phyloP scores from a whole-genome alignment of 2,888 invertebrate genomes.

The Acronicta aceris region DNA sequence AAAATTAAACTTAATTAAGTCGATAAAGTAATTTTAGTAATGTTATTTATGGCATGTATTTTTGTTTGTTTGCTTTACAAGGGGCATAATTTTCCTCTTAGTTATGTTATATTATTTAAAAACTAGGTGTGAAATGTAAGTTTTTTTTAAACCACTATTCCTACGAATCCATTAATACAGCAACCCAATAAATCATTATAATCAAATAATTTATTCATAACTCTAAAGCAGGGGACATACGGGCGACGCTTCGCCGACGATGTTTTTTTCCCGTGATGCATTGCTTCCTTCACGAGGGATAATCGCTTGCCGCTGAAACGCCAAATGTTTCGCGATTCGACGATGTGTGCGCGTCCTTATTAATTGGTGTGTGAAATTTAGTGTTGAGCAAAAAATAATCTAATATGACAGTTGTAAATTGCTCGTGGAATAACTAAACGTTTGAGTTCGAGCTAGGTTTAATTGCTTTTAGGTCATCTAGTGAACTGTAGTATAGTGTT shows the following conservation, averaged over 20 bases:
- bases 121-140: background rate
- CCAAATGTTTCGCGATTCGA: slow-evolving; percentile 57
- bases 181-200: slow-evolving; percentile 47
- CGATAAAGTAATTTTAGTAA: too few relatives aligned
- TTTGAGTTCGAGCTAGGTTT: slow-evolving; percentile 7
- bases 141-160: slow-evolving; percentile 7
- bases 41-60: too few relatives aligned
- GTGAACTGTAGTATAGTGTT: background rate
- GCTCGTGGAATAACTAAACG: slow-evolving; percentile 6
- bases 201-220: slow-evolving; percentile 55
- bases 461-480: background rate
- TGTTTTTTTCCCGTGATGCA: slow-evolving; percentile 76
- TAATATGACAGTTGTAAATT: slow-evolving; percentile 50
- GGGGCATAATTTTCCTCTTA: too few relatives aligned
- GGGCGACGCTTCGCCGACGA: slow-evolving; percentile 45
- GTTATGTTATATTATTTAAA: too few relatives aligned
- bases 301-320: slow-evolving; percentile 52
- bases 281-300: slow-evolving; percentile 76
- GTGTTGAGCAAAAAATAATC: slow-evolving; percentile 20
- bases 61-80: too few relatives aligned
- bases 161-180: slow-evolving; percentile 31
- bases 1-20: too few relatives aligned
- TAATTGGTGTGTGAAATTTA: slow-evolving; percentile 66
- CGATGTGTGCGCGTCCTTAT: slow-evolving; percentile 60
- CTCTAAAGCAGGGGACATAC: slow-evolving; percentile 51